A percentile compares a stretch with the other conserved stretches of the same genome.
Evolutionary conservation across 2,113 vertebrate genomes (phyloP).

Genomic region (Lepidiolamprologus cunningtoni): DNA sequence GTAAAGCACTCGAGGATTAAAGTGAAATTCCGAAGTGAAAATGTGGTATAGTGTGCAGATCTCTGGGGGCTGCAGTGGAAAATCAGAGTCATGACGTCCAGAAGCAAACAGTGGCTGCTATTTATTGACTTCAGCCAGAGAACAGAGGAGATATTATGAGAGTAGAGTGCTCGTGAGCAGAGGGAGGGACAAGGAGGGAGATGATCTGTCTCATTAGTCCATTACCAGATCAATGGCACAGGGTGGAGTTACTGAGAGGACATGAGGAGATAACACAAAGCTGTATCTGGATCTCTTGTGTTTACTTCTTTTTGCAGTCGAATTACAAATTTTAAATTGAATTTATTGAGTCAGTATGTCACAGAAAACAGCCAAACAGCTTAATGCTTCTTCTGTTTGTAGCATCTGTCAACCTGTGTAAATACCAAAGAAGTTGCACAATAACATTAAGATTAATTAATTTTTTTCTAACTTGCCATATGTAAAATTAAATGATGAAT

Average conservation of each 20-base stretch:
- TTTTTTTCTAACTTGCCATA: not conserved
- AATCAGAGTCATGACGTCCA: not conserved
- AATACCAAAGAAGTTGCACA: not conserved
- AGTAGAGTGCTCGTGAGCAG: not conserved
- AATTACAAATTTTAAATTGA: not conserved
- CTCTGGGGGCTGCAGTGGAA: not conserved
- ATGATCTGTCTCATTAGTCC: conserved; percentile 26
- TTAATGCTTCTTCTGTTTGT: not conserved
- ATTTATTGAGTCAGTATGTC: not conserved
- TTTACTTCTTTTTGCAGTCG: not conserved
- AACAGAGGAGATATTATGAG: conserved; percentile 57
- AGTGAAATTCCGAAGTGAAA: not conserved
- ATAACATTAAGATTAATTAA: not conserved
- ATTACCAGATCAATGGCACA: conserved; percentile 18
- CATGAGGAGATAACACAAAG: not conserved
- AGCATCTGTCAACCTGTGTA: not conserved
- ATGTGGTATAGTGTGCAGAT: not conserved
- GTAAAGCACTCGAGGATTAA: not conserved
- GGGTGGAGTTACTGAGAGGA: not conserved
- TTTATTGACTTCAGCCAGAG: conserved; percentile 15
- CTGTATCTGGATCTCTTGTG: not conserved
- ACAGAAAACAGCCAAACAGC: not conserved
- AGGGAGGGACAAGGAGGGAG: not conserved
- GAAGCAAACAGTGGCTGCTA: conserved; percentile 31
- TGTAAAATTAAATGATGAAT: not conserved